A percentile compares a stretch with the other conserved stretches of the same genome.
Conservation (phyloP, 2,113 vertebrate genomes). For the Nothoprocta pentlandii region DNA sequence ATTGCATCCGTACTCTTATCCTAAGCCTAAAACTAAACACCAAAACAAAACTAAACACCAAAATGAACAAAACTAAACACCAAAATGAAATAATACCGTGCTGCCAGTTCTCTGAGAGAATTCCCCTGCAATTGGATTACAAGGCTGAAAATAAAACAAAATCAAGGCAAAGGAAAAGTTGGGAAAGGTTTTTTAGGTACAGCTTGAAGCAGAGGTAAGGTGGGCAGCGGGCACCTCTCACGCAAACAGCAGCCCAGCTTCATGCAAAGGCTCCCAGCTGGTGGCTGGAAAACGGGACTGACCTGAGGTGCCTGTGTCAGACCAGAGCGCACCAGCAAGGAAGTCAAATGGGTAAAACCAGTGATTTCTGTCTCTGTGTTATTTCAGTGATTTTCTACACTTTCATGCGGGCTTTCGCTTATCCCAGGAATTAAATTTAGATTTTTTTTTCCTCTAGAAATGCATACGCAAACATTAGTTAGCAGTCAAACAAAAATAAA, state of each 20-base stretch:
- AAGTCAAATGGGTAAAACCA: not conserved
- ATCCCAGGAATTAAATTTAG: not conserved
- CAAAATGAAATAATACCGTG: not conserved
- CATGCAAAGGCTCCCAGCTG: not conserved
- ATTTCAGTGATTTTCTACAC: not conserved
- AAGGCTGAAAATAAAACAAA: not conserved
- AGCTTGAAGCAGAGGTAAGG: not conserved
- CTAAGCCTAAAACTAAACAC: not conserved
- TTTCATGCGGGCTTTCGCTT: not conserved
- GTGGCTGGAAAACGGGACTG: not conserved
- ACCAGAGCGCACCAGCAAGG: not conserved
- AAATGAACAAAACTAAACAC: not conserved
- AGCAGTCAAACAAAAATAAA: not conserved
- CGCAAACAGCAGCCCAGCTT: too few species aligned
- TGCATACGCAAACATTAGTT: not conserved
- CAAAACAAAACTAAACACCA: not conserved
- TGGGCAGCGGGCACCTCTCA: not conserved
- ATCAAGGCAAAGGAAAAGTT: not conserved
- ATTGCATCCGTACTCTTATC: not conserved
- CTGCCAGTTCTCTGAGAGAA: not conserved
- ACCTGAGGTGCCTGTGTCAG: accelerated
- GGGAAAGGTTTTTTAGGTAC: not conserved
- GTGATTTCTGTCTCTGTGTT: not conserved
- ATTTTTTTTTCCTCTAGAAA: not conserved
- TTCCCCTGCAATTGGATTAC: not conserved